phyloP scores from a whole-genome alignment of 2,113 vertebrate species.

The Cynopterus brachyotis region DNA sequence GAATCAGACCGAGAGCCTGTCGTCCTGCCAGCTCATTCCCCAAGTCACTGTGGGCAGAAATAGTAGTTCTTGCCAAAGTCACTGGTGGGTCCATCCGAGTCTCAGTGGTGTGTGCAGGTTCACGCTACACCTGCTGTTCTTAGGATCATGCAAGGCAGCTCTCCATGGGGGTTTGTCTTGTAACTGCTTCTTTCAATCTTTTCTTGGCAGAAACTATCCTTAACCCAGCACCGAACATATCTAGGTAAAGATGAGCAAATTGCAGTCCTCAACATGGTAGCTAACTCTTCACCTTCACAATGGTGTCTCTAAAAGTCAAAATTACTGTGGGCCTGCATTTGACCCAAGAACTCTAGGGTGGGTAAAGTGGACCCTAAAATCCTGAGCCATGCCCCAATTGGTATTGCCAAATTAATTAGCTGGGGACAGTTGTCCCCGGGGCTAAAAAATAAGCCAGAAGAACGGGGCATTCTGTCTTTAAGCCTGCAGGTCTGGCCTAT shows the following conservation, averaged over 20 bases:
- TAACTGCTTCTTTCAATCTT: neutral
- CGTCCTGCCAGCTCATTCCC: neutral
- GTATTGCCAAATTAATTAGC: neutral
- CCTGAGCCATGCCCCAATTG: neutral
- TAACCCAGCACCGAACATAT: neutral
- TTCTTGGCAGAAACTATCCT: constrained; percentile 10
- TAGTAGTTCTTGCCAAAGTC: neutral
- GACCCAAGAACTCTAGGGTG: neutral
- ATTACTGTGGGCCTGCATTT: neutral
- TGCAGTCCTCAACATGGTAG: neutral
- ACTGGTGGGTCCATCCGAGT: neutral
- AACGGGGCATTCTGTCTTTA: neutral
- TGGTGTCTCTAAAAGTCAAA: neutral
- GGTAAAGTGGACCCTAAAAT: neutral
- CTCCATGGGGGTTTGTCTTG: accelerated
- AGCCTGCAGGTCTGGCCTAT: neutral
- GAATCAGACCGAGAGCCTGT: neutral
- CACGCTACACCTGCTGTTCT: neutral
- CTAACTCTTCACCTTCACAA: neutral
- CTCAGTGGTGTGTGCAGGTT: neutral
- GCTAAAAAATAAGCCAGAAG: neutral
- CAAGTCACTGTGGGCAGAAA: neutral
- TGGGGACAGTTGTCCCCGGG: neutral
- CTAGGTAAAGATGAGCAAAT: neutral
- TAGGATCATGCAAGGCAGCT: neutral